Base-by-base conservation (phyloP, 64 coral and sea anemone genomes). In the Orbicella faveolata region DNA sequence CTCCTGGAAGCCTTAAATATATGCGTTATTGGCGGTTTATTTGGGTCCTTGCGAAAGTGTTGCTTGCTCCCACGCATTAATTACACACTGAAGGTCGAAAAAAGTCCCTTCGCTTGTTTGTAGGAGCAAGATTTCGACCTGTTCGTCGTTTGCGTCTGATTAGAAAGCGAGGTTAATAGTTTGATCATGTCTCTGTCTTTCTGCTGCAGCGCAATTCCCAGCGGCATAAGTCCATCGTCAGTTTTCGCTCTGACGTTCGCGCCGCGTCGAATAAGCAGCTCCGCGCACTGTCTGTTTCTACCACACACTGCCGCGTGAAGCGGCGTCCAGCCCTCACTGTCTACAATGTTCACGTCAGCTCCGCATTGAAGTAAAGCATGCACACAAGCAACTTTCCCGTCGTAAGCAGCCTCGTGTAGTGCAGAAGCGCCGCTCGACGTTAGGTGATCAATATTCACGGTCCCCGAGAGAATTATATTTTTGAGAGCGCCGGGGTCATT, bases 251-350 rank as follows among this genome's bases (percentile, higher is more conserved):
- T 48, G 3, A 77, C 55, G 36, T 97, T 90, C 11, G 95, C 95
- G 14, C 95, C 95, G 17, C 74, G 88, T 68, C 92, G 84, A 44
- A 97, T 77, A 9, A 97, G 74, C 21, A 76, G 79, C 15, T 89
- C 92, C 0, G 69, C 95, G 76, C 95, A 97, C 36, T 88, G 93
- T 83, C 34, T 83, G 65, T 90, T 93, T 81, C 84, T 89, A 34
- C 95, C 95, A 83, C 95, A 97, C 65, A 97, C 95, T 35, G 95
- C 95, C 0, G 95, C 95, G 52, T 97, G 95, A 5, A 97, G 61
- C 18, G 95, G 95, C 9, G 92, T 97, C 95, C 95, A 97, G 14
- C 95, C 95, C 64, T 97, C 95, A 2, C 78, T 44, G 57, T 97
- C 95, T 12, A 64, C 64, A 72, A 75, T 72, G 23, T 97, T 75